Evolutionary conservation across 2,113 vertebrate species (phyloP).

Genomic region (Bungarus multicinctus): DNA sequence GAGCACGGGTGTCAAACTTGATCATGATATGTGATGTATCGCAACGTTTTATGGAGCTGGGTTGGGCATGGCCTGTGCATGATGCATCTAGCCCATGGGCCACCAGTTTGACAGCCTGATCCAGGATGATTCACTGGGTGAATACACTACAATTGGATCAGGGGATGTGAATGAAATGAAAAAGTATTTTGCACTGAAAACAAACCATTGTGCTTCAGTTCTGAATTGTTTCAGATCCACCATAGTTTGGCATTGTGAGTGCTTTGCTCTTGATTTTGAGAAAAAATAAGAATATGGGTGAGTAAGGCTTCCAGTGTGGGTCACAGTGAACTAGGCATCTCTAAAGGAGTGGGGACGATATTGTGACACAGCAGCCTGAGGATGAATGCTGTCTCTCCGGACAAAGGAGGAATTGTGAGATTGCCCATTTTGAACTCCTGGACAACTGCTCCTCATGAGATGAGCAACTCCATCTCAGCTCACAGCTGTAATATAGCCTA

Average conservation of each 20-base stretch:
- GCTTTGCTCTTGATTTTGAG: not conserved
- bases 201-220: not conserved
- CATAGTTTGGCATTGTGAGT: not conserved
- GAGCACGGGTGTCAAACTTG: too few relatives aligned
- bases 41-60: too few relatives aligned
- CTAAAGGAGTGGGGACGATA: not conserved
- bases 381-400: not conserved
- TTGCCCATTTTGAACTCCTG: not conserved
- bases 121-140: not conserved
- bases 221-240: not conserved
- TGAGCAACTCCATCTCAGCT: not conserved
- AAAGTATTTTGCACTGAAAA: not conserved
- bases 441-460: not conserved
- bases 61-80: too few relatives aligned
- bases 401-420: not conserved
- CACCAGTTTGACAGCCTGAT: too few relatives aligned
- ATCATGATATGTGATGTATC: too few relatives aligned
- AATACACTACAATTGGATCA: not conserved
- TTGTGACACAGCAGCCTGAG: not conserved
- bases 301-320: not conserved
- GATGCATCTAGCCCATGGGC: too few relatives aligned
- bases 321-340: not conserved
- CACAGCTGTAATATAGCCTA: not conserved
- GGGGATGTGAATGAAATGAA: not conserved
- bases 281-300: not conserved